Base-by-base conservation (phyloP, 2,888 invertebrate genomes). In the Synanthedon tipuliformis region DNA sequence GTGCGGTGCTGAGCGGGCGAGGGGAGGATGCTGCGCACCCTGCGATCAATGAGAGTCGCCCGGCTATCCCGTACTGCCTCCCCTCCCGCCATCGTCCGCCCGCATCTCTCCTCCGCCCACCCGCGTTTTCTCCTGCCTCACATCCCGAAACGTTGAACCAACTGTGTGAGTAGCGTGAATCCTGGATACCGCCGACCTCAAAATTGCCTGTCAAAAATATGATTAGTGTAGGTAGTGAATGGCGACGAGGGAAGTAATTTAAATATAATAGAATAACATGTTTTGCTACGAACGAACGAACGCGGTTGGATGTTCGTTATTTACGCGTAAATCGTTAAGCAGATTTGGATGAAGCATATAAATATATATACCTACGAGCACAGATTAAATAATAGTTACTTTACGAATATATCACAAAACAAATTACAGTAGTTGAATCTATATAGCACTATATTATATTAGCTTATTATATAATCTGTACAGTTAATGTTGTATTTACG, bases 1-100 rank as follows among this genome's bases (percentile, higher is more conserved):
- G 60, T 65, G 69, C 66, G 71, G 64, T 59, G 66, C 63, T 63
- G 73, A 74, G 69, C 40, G 40, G 50, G 50, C 52, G 52, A 51
- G 41, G 53, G 55, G 51, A 51, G 52, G 78, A 76, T 75, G 76
- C 76, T 78, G 78, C 75, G 81, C 76, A 73, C 67, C 63, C 61
- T 62, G 72, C 85, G 86, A 87, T 87, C 86, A 86, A 87, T 87
- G 86, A 86, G 78, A 67, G 71, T 65, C 70, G 72, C 69, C 69
- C 68, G 63, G 68, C 65, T 66, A 68, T 59, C 65, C 62, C 64
- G 66, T 59, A 64, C 59, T 53, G 59, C 65, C 58, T 70, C 69
- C 70, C 67, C 59, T 63, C 62, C 61, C 61, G 56, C 61, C 62
- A 56, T 58, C 60, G 34, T 10, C 34, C 34, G 2, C 34, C 34